Percentiles rank a stretch among this genome's conserved stretches.
Conservation (phyloP, 2,797 vertebrate species). For the Parauchenoglanis punctatus region DNA sequence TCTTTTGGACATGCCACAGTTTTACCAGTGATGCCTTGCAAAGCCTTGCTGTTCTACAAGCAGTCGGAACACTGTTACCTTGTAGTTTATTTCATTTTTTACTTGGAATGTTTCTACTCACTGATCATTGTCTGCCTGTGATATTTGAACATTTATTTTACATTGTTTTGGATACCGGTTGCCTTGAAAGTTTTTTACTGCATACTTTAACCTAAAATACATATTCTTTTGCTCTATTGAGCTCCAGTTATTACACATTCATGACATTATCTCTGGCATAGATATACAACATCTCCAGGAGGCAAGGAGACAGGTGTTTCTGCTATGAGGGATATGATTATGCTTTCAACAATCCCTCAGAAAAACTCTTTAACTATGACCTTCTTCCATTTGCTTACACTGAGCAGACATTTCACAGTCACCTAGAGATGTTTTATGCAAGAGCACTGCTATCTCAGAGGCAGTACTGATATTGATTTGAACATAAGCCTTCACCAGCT, state of each 20-base stretch:
- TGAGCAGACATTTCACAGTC: conserved; percentile 26
- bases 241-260: background rate
- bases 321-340: background rate
- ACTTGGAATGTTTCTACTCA: background rate
- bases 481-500: conserved; percentile 40
- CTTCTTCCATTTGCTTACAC: conserved; percentile 9
- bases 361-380: conserved; percentile 9
- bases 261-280: background rate
- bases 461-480: conserved; percentile 47
- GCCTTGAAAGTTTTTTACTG: background rate
- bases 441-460: conserved; percentile 32
- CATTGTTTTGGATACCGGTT: background rate
- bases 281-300: background rate
- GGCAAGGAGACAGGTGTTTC: background rate
- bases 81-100: background rate
- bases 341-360: background rate
- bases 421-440: conserved; percentile 15
- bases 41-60: background rate
- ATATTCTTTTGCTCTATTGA: no score
- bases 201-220: background rate
- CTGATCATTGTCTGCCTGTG: background rate
- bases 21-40: background rate
- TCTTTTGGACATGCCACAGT: background rate
- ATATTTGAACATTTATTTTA: background rate
- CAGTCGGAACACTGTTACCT: background rate